These are phyloP conservation scores for Sebastes matsubarae DNA, from an alignment of 2,797 vertebrate genomes.

Conservation along the genomic window DNA sequence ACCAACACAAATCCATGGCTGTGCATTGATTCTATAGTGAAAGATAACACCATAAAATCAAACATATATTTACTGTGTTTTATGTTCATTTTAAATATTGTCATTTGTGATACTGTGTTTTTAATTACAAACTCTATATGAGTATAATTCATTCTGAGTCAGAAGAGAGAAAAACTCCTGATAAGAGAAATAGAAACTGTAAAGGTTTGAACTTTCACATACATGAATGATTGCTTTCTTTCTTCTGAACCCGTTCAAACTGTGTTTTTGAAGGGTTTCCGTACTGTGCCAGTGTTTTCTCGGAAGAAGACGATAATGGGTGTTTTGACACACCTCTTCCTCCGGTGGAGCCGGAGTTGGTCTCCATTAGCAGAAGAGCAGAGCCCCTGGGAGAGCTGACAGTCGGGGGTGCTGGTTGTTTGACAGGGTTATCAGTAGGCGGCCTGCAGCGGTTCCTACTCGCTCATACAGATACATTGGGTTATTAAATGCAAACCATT, in stretches of 20 bases:
- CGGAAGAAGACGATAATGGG: slow-evolving; percentile 40
- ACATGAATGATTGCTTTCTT: not conserved
- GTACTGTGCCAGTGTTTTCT: not conserved
- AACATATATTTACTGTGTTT: not conserved
- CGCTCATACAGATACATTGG: slow-evolving; percentile 53
- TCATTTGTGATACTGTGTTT: not conserved
- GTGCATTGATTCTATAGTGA: not conserved
- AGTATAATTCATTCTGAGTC: not conserved
- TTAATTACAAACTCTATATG: not conserved
- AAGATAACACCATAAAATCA: not conserved
- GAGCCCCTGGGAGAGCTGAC: slow-evolving; percentile 52
- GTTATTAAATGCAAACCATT: slow-evolving; percentile 55
- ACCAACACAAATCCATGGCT: not conserved
- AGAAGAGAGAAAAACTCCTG: not conserved
- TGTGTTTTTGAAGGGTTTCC: slow-evolving; percentile 13
- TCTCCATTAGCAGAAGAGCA: slow-evolving; percentile 64
- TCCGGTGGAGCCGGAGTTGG: slow-evolving; percentile 20
- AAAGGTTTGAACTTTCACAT: not conserved
- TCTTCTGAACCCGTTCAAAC: slow-evolving; percentile 8
- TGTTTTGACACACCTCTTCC: slow-evolving; percentile 56
- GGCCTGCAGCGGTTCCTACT: slow-evolving; percentile 50
- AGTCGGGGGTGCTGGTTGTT: slow-evolving; percentile 38
- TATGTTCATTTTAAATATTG: not conserved
- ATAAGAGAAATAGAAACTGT: not conserved
- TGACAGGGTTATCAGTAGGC: slow-evolving; percentile 76